Evolutionary conservation across 2,888 invertebrate genomes (phyloP).

Genomic region (Athalia circularis): DNA sequence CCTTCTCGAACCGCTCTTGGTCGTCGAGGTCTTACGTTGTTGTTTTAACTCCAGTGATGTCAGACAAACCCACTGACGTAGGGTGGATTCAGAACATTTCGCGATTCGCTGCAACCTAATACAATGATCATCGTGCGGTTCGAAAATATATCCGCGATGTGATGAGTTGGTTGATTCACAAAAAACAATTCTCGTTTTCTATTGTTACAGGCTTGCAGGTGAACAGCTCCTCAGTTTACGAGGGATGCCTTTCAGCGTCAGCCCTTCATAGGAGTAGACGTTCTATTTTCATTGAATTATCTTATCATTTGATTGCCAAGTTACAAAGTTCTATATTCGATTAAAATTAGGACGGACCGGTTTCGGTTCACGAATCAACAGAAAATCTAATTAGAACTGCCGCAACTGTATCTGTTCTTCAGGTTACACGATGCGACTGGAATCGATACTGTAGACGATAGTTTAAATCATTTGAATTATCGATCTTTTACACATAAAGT

Average conservation of each 20-base stretch:
- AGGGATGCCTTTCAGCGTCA: not conserved
- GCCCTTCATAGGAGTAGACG: not conserved
- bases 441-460: too few species aligned
- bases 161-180: too few species aligned
- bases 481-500: too few species aligned
- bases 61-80: not conserved
- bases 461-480: too few species aligned
- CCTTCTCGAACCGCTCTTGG: not conserved
- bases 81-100: not conserved
- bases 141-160: not conserved
- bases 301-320: slow-evolving; percentile 23
- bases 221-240: not conserved
- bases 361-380: slow-evolving; percentile 17
- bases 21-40: not conserved
- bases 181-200: too few species aligned
- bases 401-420: not conserved
- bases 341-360: slow-evolving; percentile 27
- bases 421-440: too few species aligned
- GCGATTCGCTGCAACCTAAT: too few species aligned
- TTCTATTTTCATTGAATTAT: slow-evolving; percentile 34
- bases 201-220: not conserved
- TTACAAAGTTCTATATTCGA: slow-evolving; percentile 22
- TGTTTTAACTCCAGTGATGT: slow-evolving; percentile 16
- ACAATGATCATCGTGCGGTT: not conserved
- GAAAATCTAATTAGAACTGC: slow-evolving; percentile 13